These are phyloP conservation scores for Epicampocera succincta DNA, from an alignment of 2,888 invertebrate genomes.

Conservation along the genomic window DNA sequence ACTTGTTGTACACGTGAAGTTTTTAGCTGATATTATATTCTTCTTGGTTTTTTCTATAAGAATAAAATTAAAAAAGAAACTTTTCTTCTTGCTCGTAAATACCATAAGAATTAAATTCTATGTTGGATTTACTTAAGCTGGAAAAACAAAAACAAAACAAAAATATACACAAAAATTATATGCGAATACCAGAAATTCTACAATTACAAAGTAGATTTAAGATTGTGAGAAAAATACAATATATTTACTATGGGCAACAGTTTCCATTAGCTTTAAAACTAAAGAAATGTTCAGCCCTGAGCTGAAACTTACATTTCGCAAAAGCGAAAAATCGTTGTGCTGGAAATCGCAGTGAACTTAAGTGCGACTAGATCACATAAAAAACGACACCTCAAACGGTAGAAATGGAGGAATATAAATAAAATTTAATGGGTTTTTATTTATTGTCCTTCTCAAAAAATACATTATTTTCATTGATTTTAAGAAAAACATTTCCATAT, in stretches of 20 bases:
- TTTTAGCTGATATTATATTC: too few relatives aligned
- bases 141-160: conserved; percentile 49
- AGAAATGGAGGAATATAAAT: too few relatives aligned
- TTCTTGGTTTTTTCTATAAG: too few relatives aligned
- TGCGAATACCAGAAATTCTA: conserved; percentile 37
- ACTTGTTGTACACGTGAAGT: too few relatives aligned
- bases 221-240: conserved; percentile 10
- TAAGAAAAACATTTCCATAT: too few relatives aligned
- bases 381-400: too few relatives aligned
- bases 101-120: conserved; percentile 49
- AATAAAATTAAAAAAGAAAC: conserved; percentile 34
- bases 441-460: too few relatives aligned
- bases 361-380: too few relatives aligned
- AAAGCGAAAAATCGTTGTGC: too few relatives aligned
- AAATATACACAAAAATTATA: conserved; percentile 44
- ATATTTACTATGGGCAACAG: conserved; percentile 46
- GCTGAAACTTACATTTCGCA: too few relatives aligned
- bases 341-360: too few relatives aligned
- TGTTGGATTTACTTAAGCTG: conserved; percentile 60
- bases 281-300: conserved; percentile 37
- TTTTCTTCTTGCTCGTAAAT: conserved; percentile 32
- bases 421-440: too few relatives aligned
- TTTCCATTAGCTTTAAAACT: conserved; percentile 50
- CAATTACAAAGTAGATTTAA: conserved; percentile 48
- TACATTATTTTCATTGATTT: conserved; percentile 54